A percentile compares a stretch with the other conserved stretches of the same genome.
phyloP scores from a whole-genome alignment of 2,888 invertebrate species.

The Halictus quadricinctus region DNA sequence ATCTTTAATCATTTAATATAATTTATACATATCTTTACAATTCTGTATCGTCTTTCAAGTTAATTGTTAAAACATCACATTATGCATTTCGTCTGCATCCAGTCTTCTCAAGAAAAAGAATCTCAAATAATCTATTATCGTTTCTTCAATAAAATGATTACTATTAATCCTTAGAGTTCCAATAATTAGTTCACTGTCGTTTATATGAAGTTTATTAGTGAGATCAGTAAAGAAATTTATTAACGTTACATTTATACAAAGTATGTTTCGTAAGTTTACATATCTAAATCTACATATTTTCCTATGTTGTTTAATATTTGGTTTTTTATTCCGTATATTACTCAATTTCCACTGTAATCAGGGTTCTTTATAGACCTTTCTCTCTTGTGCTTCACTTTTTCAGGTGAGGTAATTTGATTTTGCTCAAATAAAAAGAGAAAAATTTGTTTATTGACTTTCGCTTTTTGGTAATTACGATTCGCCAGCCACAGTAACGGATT shows the following conservation, averaged over 20 bases:
- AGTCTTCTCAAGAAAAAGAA: slow-evolving; percentile 71
- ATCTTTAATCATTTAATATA: slow-evolving; percentile 62
- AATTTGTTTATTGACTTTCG: slow-evolving; percentile 80
- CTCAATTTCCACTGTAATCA: slow-evolving; percentile 66
- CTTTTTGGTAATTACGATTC: slow-evolving; percentile 78
- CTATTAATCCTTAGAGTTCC: slow-evolving; percentile 62
- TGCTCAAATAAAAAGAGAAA: slow-evolving; percentile 81
- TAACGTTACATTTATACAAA: slow-evolving; percentile 81
- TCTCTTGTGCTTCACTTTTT: slow-evolving; percentile 68
- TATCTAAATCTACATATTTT: slow-evolving; percentile 76
- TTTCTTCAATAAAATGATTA: slow-evolving; percentile 63
- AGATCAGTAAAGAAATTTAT: slow-evolving; percentile 80
- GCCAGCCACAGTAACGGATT: slow-evolving; percentile 73
- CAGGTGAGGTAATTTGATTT: slow-evolving; percentile 81
- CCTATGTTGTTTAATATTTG: slow-evolving; percentile 80
- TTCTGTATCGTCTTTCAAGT: slow-evolving; percentile 69
- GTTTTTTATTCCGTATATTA: slow-evolving; percentile 70
- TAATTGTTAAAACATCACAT: slow-evolving; percentile 74
- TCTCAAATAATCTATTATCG: slow-evolving; percentile 68
- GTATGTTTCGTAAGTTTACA: slow-evolving; percentile 74
- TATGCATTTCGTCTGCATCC: slow-evolving; percentile 73
- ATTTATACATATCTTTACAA: slow-evolving; percentile 78
- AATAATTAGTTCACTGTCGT: slow-evolving; percentile 62
- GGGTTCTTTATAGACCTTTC: slow-evolving; percentile 29
- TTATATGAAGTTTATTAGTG: slow-evolving; percentile 71